Evolutionary conservation across 2,888 invertebrate species (phyloP).

Genomic region (Sinelater perroti): DNA sequence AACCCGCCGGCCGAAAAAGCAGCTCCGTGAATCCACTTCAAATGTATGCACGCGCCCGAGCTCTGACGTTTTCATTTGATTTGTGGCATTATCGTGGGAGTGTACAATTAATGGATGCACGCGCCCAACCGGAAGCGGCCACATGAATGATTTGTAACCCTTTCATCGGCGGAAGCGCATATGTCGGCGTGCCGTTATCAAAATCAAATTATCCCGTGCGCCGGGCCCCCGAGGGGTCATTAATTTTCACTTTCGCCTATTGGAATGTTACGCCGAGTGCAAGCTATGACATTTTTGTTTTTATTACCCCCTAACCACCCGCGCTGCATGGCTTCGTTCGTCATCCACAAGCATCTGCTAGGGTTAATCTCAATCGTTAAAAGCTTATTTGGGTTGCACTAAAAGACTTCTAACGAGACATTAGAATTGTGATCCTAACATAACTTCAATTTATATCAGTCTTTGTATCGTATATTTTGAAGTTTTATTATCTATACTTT

Average conservation of each 20-base stretch:
- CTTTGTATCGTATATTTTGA: too few species aligned
- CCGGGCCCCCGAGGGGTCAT: not conserved
- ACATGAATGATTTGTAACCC: constrained; percentile 51
- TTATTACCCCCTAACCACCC: not conserved
- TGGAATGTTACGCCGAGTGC: not conserved
- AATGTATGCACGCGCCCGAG: too few species aligned
- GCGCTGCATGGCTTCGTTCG: too few species aligned
- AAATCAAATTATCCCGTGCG: constrained; percentile 26
- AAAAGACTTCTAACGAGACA: too few species aligned
- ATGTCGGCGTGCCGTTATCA: constrained; percentile 32
- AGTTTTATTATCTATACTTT: too few species aligned
- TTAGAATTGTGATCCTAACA: too few species aligned
- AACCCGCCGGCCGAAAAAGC: too few species aligned
- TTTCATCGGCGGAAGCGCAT: constrained; percentile 43
- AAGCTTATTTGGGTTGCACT: too few species aligned
- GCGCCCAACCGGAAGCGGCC: constrained; percentile 52
- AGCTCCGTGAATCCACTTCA: too few species aligned
- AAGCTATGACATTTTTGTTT: not conserved
- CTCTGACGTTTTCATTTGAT: constrained; percentile 28
- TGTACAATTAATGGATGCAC: constrained; percentile 51
- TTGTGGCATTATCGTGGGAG: constrained; percentile 30
- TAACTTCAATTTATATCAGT: too few species aligned
- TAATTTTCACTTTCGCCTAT: not conserved
- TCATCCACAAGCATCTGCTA: too few species aligned
- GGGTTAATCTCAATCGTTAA: too few species aligned